phyloP scores from a whole-genome alignment of 2,113 vertebrate genomes.

The Mixornis gularis region DNA sequence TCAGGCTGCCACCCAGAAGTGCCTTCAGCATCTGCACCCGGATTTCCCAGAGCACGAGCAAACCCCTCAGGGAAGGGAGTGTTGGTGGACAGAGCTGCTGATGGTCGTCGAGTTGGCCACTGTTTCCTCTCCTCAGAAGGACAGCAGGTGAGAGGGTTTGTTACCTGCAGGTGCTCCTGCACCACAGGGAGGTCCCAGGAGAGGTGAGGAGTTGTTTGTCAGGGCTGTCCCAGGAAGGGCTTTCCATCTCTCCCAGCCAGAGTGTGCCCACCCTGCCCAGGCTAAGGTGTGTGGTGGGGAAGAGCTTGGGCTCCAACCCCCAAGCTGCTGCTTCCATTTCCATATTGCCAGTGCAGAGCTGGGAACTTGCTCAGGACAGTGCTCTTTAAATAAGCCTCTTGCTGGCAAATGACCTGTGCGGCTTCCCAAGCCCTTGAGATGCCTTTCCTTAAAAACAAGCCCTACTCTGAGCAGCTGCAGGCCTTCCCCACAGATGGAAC shows the following conservation, averaged over 20 bases:
- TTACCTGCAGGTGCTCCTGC: background rate
- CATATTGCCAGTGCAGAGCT: rapidly evolving
- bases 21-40: constrained; percentile 50
- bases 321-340: background rate
- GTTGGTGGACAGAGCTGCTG: background rate
- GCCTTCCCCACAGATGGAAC: rapidly evolving
- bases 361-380: background rate
- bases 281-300: rapidly evolving
- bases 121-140: background rate
- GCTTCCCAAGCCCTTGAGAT: background rate
- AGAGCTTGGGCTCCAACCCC: background rate
- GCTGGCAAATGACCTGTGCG: background rate
- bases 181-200: rapidly evolving
- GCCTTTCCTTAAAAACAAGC: background rate
- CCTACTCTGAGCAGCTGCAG: background rate
- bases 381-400: background rate
- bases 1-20: background rate
- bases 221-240: background rate
- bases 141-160: constrained; percentile 29
- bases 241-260: background rate
- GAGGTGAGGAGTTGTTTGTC: background rate
- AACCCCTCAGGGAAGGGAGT: constrained; percentile 29
- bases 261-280: background rate
- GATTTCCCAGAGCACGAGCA: constrained; percentile 25
- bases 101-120: rapidly evolving